Evolutionary conservation across 2,113 vertebrate species (phyloP), one percentile per base, ranked within the genome.

Genomic region (Carassius gibelio): DNA sequence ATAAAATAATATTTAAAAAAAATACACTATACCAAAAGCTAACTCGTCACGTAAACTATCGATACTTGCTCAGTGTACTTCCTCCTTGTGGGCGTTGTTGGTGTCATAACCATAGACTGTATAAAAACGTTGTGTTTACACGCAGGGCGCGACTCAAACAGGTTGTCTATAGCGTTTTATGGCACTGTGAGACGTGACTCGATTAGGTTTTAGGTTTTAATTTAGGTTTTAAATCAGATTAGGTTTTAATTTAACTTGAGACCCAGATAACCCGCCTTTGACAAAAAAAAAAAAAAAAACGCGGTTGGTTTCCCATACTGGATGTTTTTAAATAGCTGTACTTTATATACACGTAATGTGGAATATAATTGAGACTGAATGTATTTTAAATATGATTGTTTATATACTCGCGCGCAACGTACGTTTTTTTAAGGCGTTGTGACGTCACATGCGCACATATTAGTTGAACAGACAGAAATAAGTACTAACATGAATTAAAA

Each of bases 71-170:
- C 8, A 21, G 23, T 69, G 10, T 3, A 14, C 66, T 57, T 38
- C 66, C 66, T 57, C 1, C 13, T 15, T 59, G 34, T 42, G 81
- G 81, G 68, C 34, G 66, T 59, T 9, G 26, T 8, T 13, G 19
- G 34, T 72, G 68, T 8, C 9, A 68, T 30, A 30, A 30, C 1
- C 30, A 30, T 30, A 30, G 30, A 30, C 30, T 30, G 30, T 30
- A 30, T 30, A 30, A 30, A 6, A 48, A 52, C 2, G 62, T 71
- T 71, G 26, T 83, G 81, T 83, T 83, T 83, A 34, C 81, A 74
- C 52, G 42, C 19, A 42, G 50, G 81, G 68, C 5, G 81, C 30
- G 68, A 55, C 68, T 23, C 4, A 59, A 14, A 72, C 15, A 30
- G 36, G 8, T 17, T 23, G 19, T n/a, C 48, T 42, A 57, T 72